Percentiles rank a stretch among this genome's conserved stretches.
Conservation (phyloP, 1,140 invertebrate genomes). For the Ladona fulva region DNA sequence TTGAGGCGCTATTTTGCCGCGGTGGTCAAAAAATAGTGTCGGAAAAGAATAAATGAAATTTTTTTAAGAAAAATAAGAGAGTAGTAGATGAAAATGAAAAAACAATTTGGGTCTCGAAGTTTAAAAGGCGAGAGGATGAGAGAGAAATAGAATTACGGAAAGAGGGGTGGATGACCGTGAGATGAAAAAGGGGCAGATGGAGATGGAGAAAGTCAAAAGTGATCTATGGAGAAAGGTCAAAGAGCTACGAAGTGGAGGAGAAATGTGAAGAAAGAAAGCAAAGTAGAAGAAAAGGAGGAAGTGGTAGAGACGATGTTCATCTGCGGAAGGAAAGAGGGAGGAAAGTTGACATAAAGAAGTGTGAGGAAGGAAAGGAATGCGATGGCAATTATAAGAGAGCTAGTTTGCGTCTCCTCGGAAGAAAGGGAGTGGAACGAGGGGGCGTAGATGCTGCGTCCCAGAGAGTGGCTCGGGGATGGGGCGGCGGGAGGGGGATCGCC, state of each 20-base stretch:
- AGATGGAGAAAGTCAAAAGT: neutral
- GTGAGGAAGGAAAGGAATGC: neutral
- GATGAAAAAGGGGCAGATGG: neutral
- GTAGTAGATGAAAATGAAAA: too few relatives aligned
- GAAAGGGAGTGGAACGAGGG: neutral
- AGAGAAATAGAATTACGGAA: too few relatives aligned
- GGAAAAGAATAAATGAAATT: too few relatives aligned
- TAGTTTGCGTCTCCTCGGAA: neutral
- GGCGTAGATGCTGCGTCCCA: neutral
- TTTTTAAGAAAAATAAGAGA: too few relatives aligned
- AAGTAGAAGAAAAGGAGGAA: neutral
- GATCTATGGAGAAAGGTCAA: too few relatives aligned
- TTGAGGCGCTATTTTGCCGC: too few relatives aligned
- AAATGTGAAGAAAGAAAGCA: neutral
- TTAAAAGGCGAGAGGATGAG: too few relatives aligned
- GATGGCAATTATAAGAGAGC: neutral
- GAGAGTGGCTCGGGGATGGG: neutral
- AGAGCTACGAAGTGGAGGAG: too few relatives aligned
- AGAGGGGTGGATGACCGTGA: neutral
- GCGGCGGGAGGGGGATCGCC: neutral
- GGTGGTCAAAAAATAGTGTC: too few relatives aligned
- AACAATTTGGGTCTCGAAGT: too few relatives aligned
- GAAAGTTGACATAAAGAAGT: neutral
- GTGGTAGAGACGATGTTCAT: neutral
- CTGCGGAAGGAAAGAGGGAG: neutral